Evolutionary conservation across 1,140 invertebrate genomes (phyloP).

Genomic region (Rhynchophorus ferrugineus): DNA sequence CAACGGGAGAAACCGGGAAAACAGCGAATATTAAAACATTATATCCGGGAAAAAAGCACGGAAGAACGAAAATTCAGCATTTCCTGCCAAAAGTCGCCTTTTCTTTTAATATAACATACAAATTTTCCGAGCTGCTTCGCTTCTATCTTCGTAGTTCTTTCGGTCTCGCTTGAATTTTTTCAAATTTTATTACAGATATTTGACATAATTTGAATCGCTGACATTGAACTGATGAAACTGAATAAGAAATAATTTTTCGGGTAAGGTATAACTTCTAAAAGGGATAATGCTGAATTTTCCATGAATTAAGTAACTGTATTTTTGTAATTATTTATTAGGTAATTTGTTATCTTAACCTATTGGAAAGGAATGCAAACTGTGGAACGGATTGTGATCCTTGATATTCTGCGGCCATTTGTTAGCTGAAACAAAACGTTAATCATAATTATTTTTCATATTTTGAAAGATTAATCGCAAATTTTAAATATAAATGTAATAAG

Average conservation of each 20-base stretch:
- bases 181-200: slow-evolving; percentile 14
- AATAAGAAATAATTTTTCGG: too few relatives aligned
- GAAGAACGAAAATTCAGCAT: slow-evolving; percentile 14
- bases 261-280: too few relatives aligned
- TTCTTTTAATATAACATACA: slow-evolving; percentile 21
- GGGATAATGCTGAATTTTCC: too few relatives aligned
- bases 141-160: slow-evolving; percentile 16
- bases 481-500: too few relatives aligned
- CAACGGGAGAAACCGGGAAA: slow-evolving; percentile 1
- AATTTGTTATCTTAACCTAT: slow-evolving; percentile 23
- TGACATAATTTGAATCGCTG: too few relatives aligned
- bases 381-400: slow-evolving; percentile 34
- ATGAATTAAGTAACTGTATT: too few relatives aligned
- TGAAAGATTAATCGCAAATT: slow-evolving; percentile 10
- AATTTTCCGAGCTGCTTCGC: slow-evolving; percentile 18
- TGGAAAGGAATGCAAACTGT: slow-evolving; percentile 33
- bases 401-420: slow-evolving; percentile 39
- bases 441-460: slow-evolving; percentile 26
- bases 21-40: slow-evolving; percentile 20
- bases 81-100: slow-evolving; percentile 12
- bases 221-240: too few relatives aligned
- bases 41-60: slow-evolving; percentile 15
- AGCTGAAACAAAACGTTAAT: slow-evolving; percentile 37
- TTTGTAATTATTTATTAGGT: too few relatives aligned
- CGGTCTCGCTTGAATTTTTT: slow-evolving; percentile 10